A percentile compares a stretch with the other conserved stretches of the same genome.
phyloP scores from a whole-genome alignment of 2,797 vertebrate genomes.

The Chelidonichthys spinosus region DNA sequence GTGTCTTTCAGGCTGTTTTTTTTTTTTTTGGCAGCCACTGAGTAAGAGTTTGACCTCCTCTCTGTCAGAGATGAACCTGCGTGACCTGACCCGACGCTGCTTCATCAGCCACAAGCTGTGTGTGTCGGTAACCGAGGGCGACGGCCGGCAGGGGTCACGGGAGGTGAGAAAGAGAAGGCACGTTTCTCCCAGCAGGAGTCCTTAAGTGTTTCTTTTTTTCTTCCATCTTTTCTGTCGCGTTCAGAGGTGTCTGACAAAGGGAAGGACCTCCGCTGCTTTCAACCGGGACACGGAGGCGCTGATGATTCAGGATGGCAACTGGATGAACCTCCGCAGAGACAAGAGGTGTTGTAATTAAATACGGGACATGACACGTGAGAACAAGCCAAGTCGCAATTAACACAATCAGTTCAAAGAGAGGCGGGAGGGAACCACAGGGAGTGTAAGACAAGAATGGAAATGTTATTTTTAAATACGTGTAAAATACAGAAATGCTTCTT shows the following conservation, averaged over 20 bases:
- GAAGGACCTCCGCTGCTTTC: conserved; percentile 12
- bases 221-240: conserved; percentile 23
- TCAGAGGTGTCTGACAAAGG: conserved; percentile 39
- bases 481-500: conserved; percentile 20
- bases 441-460: background rate
- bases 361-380: conserved; percentile 72
- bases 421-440: background rate
- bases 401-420: conserved; percentile 62
- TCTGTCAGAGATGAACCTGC: conserved; percentile 41
- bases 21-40: background rate
- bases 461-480: conserved; percentile 1
- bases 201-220: conserved; percentile 26
- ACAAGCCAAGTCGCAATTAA: conserved; percentile 69
- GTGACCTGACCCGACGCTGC: conserved; percentile 50
- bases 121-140: conserved; percentile 22
- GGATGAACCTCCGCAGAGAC: conserved; percentile 49
- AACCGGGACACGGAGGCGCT: background rate
- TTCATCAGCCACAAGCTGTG: conserved; percentile 68
- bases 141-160: conserved; percentile 36
- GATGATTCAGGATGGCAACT: conserved; percentile 39
- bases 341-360: conserved; percentile 72
- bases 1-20: background rate
- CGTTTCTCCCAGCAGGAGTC: conserved; percentile 26
- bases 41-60: conserved; percentile 24
- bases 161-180: conserved; percentile 24